Conservation (phyloP, 2,113 vertebrate species). For the human region DNA sequence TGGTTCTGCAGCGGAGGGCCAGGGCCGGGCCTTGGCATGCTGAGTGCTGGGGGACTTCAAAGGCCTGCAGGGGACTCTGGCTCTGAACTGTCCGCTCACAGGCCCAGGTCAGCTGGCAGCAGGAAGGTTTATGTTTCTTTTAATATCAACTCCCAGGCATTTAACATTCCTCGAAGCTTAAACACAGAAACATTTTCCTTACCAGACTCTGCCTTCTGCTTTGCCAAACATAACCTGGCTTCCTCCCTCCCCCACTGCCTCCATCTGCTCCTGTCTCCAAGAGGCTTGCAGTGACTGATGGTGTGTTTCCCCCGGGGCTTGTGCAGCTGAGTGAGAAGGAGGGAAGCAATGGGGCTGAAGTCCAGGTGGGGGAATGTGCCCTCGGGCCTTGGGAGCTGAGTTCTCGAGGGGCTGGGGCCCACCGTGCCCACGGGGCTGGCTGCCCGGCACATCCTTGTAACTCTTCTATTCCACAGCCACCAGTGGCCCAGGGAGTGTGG, state of each 20-base stretch:
- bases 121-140: conserved; percentile 65
- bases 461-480: neutral
- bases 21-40: neutral
- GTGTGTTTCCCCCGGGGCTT: neutral
- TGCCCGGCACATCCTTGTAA: neutral
- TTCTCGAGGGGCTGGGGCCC: neutral
- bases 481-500: neutral
- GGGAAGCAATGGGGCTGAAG: neutral
- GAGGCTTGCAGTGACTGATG: conserved; percentile 54
- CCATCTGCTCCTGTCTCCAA: conserved; percentile 71
- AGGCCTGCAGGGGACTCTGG: conserved; percentile 9
- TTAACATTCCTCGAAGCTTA: conserved; percentile 76
- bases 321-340: neutral
- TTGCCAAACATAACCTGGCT: conserved; percentile 77
- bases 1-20: neutral
- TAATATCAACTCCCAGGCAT: conserved; percentile 70
- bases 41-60: neutral
- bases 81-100: conserved; percentile 5
- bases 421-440: neutral
- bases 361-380: neutral
- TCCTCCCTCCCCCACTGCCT: conserved; percentile 49
- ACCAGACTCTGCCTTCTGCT: conserved; percentile 67
- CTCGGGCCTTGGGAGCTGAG: neutral
- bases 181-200: conserved; percentile 75
- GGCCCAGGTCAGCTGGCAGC: conserved; percentile 69